Evolutionary conservation across 2,797 vertebrate genomes (phyloP).

Genomic region (Coregonus ussuriensis): DNA sequence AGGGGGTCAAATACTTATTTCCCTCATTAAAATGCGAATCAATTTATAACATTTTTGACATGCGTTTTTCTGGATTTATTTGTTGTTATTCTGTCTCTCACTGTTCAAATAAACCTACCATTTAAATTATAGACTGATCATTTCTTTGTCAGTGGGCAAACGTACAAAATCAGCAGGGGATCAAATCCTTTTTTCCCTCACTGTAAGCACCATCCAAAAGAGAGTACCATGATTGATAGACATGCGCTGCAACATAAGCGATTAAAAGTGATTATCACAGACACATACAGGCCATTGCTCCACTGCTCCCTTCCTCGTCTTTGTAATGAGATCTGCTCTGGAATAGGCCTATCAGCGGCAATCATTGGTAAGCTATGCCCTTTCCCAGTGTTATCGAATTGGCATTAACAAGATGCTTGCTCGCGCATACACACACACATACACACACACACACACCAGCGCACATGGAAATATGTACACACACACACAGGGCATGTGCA

Average conservation of each 20-base stretch:
- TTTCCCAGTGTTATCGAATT: conserved; percentile 34
- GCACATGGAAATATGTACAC: neutral
- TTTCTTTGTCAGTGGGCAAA: too few species aligned
- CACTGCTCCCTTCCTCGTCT: neutral
- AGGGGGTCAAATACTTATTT: too few species aligned
- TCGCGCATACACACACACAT: neutral
- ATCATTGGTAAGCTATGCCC: conserved; percentile 34
- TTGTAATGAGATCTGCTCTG: conserved; percentile 19
- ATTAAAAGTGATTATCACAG: conserved; percentile 36
- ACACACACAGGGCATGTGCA: neutral
- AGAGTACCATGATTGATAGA: conserved; percentile 28
- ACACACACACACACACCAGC: conserved; percentile 2
- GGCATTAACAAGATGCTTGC: neutral
- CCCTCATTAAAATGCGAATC: too few species aligned
- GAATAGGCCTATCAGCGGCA: conserved; percentile 15
- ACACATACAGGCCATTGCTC: conserved; percentile 8
- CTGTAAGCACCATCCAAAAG: neutral
- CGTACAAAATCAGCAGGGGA: too few species aligned
- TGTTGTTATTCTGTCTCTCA: too few species aligned
- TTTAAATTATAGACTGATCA: too few species aligned
- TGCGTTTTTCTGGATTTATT: too few species aligned
- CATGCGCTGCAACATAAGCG: conserved; percentile 5
- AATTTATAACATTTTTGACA: too few species aligned
- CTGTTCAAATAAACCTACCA: too few species aligned
- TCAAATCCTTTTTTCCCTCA: too few species aligned